phyloP scores from a whole-genome alignment of 2,797 vertebrate genomes.

The Aphelocoma californica region DNA sequence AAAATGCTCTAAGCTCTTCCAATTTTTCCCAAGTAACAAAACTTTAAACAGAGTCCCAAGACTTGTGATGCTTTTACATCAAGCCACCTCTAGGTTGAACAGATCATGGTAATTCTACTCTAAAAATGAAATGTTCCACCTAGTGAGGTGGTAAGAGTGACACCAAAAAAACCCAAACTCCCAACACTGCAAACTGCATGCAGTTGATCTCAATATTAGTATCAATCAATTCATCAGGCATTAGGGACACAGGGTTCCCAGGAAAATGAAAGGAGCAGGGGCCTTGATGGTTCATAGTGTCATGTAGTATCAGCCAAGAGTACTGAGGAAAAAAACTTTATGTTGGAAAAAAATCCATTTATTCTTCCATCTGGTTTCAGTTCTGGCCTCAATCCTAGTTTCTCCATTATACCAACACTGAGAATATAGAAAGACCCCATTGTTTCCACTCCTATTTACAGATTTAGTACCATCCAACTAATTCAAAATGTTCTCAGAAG shows the following conservation, averaged over 20 bases:
- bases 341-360: not conserved
- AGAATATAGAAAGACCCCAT: not conserved
- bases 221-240: not conserved
- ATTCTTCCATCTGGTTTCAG: not conserved
- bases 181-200: not conserved
- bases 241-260: not conserved
- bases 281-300: not conserved
- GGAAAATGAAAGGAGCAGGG: not conserved
- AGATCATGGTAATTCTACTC: not conserved
- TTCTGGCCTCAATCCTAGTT: not conserved
- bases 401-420: not conserved
- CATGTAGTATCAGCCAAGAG: not conserved
- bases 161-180: not conserved
- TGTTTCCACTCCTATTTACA: not conserved
- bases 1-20: not conserved
- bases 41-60: not conserved
- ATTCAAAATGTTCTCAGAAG: not conserved
- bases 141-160: not conserved
- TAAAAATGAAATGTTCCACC: not conserved
- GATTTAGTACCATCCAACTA: not conserved
- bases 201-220: not conserved
- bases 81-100: not conserved
- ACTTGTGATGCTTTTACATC: not conserved
- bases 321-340: not conserved
- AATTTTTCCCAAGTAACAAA: not conserved